Evolutionary conservation across 2,888 invertebrate species (phyloP).

Genomic region (Anthophora plumipes): DNA sequence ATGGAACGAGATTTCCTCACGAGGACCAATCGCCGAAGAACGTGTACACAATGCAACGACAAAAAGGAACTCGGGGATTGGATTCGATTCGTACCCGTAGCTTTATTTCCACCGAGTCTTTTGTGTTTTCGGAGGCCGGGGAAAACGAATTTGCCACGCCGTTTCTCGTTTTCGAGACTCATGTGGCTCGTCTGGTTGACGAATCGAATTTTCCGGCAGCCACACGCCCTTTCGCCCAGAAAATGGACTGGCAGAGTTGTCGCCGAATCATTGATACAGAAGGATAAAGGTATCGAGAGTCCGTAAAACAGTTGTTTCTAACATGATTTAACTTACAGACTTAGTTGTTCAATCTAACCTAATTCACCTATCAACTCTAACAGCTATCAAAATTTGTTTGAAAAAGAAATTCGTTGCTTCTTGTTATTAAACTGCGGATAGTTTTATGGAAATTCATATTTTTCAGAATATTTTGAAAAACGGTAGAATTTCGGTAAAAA

Average conservation of each 20-base stretch:
- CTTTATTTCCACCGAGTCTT: not conserved
- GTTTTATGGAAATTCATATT: no score
- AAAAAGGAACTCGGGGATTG: not conserved
- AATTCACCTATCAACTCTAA: no score
- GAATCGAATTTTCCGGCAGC: not conserved
- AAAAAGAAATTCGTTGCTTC: no score
- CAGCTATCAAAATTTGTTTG: no score
- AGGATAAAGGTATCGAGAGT: not conserved
- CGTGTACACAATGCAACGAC: not conserved
- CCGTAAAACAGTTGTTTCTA: no score
- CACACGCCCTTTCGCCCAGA: not conserved
- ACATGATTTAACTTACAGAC: no score
- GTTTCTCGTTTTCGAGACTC: not conserved
- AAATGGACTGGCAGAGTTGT: not conserved
- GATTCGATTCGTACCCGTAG: not conserved
- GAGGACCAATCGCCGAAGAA: not conserved
- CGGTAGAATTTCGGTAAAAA: no score
- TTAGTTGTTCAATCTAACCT: no score
- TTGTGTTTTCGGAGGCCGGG: conserved; percentile 6
- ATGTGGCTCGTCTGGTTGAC: not conserved
- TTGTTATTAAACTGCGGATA: no score
- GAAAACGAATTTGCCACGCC: conserved; percentile 2
- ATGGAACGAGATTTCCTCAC: no score
- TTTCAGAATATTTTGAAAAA: no score
- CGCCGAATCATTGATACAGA: not conserved